phyloP scores from a whole-genome alignment of 2,797 vertebrate genomes.

The Labeo calbasu region DNA sequence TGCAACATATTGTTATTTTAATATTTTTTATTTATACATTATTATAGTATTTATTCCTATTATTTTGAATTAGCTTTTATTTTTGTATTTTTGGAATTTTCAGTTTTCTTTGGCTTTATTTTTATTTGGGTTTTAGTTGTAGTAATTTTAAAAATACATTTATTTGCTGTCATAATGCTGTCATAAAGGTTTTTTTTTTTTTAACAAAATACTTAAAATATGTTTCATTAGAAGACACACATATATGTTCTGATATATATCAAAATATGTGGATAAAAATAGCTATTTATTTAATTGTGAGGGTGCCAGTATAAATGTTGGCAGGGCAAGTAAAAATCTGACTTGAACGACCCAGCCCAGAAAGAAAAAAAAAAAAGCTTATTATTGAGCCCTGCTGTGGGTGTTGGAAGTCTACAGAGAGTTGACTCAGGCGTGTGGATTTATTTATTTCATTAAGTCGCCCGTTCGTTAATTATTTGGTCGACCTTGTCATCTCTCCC shows the following conservation, averaged over 20 bases:
- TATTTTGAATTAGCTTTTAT: neutral
- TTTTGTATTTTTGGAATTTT: neutral
- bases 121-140: neutral
- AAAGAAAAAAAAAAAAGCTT: neutral
- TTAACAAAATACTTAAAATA: neutral
- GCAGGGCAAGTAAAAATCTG: conserved; percentile 4
- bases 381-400: conserved; percentile 12
- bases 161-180: too few relatives aligned
- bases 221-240: neutral
- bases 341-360: neutral
- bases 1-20: neutral
- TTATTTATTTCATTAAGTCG: conserved; percentile 71
- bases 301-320: conserved; percentile 16
- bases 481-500: conserved; percentile 51
- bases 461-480: conserved; percentile 52
- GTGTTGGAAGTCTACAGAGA: conserved; percentile 53
- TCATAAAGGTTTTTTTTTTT: too few relatives aligned
- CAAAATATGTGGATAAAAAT: conserved; percentile 9
- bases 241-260: neutral
- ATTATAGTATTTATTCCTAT: neutral
- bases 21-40: neutral
- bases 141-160: neutral
- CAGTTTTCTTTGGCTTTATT: neutral
- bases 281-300: neutral
- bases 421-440: conserved; percentile 67